Base-by-base conservation (phyloP, 2,888 invertebrate genomes). In the Villa cingulata region DNA sequence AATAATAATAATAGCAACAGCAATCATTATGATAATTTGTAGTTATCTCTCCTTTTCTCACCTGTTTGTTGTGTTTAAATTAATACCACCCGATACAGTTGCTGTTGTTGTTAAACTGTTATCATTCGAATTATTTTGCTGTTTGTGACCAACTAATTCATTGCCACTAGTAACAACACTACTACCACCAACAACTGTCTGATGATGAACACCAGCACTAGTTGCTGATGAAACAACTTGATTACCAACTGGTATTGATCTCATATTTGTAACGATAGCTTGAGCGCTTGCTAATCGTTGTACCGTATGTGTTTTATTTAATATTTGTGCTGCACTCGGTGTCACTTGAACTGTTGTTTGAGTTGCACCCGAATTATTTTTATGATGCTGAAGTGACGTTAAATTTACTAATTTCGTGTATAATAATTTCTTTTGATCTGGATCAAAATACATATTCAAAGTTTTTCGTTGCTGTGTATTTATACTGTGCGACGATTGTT, bases 31-130 rank as follows among this genome's bases (percentile, higher is more conserved):
- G 6, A 37, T 27, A 43, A 42, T 56, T 55, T 56, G 57, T 60
- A 64, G 68, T 63, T 68, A 68, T 64, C 67, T 67, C 53, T 59
- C 62, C 64, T 61, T 60, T 63, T 67, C 66, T 69, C 68, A 69
- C 68, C 68, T 69, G 57, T 68, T 69, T 59, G 67, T 66, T 49
- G 67, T 64, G 52, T 60, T 58, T 46, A 60, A 51, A 55, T 58
- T 58, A 32, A 58, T 48, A 7, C 51, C 51, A 39, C 51, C 46
- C n/a, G 51, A 42, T 38, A 48, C 45, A 37, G 47, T 38, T 5
- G 37, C 37, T 2, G 48, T 40, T 7, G 45, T 12, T 4, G 46
- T 36, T 20, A 46, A 29, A 17, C n/a, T 5, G 23, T 39, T 39
- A 32, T 50, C 45, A 36, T 37, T 43, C 10, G 42, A 41, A 49